phyloP scores from a whole-genome alignment of 2,888 invertebrate genomes.

The Luperina testacea region DNA sequence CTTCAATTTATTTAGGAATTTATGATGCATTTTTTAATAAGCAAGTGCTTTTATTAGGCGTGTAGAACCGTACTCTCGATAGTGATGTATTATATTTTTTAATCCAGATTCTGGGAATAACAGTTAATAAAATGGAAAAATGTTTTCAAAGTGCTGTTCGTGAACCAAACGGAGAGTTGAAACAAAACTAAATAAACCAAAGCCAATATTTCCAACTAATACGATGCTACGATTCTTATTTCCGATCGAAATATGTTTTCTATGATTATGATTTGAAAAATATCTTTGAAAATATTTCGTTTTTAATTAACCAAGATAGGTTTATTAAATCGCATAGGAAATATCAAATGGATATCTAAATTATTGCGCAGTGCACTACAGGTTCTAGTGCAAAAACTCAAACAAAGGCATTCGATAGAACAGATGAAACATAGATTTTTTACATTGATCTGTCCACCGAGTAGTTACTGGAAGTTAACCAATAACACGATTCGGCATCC shows the following conservation, averaged over 20 bases:
- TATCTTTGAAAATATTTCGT: slow-evolving; percentile 3
- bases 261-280: slow-evolving; percentile 31
- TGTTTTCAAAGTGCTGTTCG: slow-evolving; percentile 17
- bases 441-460: slow-evolving; percentile 47
- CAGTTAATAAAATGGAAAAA: slow-evolving; percentile 14
- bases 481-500: slow-evolving; percentile 61
- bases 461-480: slow-evolving; percentile 68
- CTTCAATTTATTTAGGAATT: not conserved
- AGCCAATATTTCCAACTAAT: slow-evolving; percentile 34
- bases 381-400: slow-evolving; percentile 9
- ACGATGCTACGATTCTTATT: slow-evolving; percentile 9
- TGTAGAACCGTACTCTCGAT: not conserved
- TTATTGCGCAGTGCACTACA: not conserved
- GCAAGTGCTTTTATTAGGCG: not conserved
- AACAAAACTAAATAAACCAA: slow-evolving; percentile 32
- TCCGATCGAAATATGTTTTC: slow-evolving; percentile 15
- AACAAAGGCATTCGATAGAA: slow-evolving; percentile 28
- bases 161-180: slow-evolving; percentile 19
- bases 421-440: slow-evolving; percentile 58
- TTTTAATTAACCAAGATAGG: not conserved
- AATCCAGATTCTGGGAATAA: slow-evolving; percentile 1
- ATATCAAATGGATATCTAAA: not conserved
- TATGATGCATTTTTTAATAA: slow-evolving; percentile 1
- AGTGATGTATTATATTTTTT: slow-evolving; percentile 3
- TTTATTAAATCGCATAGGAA: not conserved